Conservation (phyloP, 2,888 invertebrate genomes). For the Drosophila subquinaria region DNA sequence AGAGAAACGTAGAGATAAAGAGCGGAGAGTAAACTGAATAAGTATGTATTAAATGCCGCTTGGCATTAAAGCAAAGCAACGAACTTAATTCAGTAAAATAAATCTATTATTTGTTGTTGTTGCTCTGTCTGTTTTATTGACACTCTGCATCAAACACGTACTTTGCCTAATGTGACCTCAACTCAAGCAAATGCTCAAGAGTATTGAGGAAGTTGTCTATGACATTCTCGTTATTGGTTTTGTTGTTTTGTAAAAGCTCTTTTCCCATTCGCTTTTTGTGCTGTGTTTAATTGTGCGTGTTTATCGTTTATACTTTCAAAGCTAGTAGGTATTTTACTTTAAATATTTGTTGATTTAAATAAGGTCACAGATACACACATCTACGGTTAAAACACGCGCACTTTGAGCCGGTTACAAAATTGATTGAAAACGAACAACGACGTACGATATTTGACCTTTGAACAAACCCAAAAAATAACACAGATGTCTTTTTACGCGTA, state of each 20-base stretch:
- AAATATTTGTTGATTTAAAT: constrained; percentile 46
- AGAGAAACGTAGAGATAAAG: constrained; percentile 2
- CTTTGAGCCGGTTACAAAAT: constrained; percentile 43
- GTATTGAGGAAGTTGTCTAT: constrained; percentile 66
- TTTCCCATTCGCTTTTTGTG: constrained; percentile 28
- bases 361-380: constrained; percentile 58
- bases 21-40: neutral
- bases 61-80: constrained; percentile 24
- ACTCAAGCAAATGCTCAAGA: constrained; percentile 50
- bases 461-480: constrained; percentile 13
- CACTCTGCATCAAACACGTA: constrained; percentile 22
- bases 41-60: constrained; percentile 40
- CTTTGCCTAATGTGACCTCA: constrained; percentile 75
- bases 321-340: constrained; percentile 25
- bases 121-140: constrained; percentile 41
- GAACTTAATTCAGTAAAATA: constrained; percentile 16
- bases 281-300: constrained; percentile 59
- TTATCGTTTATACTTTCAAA: constrained; percentile 25
- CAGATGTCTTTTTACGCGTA: constrained; percentile 10
- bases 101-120: neutral
- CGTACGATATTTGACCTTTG: constrained; percentile 16
- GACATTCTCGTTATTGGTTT: constrained; percentile 35
- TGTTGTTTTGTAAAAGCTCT: constrained; percentile 64
- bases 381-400: constrained; percentile 6
- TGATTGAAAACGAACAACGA: constrained; percentile 19